Evolutionary conservation across 2,113 vertebrate genomes (phyloP).

Genomic region (Procavia capensis): DNA sequence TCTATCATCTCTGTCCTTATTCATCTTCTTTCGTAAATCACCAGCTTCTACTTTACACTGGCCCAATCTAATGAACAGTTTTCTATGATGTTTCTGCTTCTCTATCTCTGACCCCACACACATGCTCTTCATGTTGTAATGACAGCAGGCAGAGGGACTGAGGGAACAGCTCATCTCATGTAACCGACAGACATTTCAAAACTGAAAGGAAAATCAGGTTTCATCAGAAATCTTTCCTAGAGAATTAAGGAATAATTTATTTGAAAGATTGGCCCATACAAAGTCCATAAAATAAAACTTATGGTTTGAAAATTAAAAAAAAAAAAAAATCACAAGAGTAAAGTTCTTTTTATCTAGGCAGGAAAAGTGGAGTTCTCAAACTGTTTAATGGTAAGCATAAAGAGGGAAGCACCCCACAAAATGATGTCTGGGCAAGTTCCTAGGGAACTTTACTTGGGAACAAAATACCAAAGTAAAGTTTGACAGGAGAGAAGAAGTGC

Average conservation of each 20-base stretch:
- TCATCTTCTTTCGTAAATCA: neutral
- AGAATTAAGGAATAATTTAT: neutral
- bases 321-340: neutral
- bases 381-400: neutral
- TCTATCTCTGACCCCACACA: neutral
- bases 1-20: neutral
- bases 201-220: neutral
- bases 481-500: neutral
- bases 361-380: neutral
- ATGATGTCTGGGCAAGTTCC: neutral
- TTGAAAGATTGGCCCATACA: neutral
- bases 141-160: neutral
- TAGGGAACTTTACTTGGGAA: neutral
- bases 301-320: neutral
- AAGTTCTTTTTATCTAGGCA: neutral
- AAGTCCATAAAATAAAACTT: neutral
- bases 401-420: fast-evolving
- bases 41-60: neutral
- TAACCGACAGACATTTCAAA: neutral
- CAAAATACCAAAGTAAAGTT: neutral
- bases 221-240: neutral
- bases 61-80: neutral
- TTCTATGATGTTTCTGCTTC: neutral
- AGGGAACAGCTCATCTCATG: neutral
- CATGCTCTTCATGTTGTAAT: neutral